Base-by-base conservation (phyloP, 2,113 vertebrate species). In the Xiphophorus hellerii region DNA sequence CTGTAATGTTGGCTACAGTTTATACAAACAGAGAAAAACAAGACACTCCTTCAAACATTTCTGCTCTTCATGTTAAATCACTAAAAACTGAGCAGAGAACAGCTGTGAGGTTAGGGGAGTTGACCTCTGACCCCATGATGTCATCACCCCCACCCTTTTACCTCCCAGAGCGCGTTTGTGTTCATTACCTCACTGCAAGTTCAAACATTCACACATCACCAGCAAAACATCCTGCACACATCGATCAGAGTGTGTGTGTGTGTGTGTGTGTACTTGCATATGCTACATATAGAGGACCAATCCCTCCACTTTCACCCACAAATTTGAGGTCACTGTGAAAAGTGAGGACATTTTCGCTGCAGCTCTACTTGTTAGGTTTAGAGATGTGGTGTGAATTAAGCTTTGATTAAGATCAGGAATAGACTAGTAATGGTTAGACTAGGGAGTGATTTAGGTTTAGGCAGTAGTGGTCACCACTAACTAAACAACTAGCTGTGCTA, bases 111-210 rank as follows among this genome's bases (percentile, higher is more conserved):
- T 67, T 14, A 51, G 27, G 28, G 33, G 69, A 39, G 35, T 51
- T 73, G 69, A 82, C 79, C 73, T 69, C 76, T 74, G 61, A 84
- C 83, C 82, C 14, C 28, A 78, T 87, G 78, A 82, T 80, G 74
- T 87, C 84, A 85, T 51, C 72, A 54, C 74, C 30, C 44, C 35
- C 70, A 48, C 73, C 73, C 29, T 64, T 22, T 1, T 76, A 28
- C 64, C 73, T 58, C 29, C 6, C 29, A 51, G 42, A 33, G 62
- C 20, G 1, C 58, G 31, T 48, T 48, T 20, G 44, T 48, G 44
- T 48, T 72, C 17, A 42, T 82, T 69, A 79, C 65, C 37, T 65
- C 71, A 77, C 54, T 15, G 71, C 35, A 27, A 15, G 25, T 42
- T 80, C 66, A 73, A 60, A 76, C 58, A 69, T 33, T 54, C 66